A percentile compares a stretch with the other conserved stretches of the same genome.
phyloP scores from a whole-genome alignment of 2,113 vertebrate genomes.

The Oncorhynchus clarkii region DNA sequence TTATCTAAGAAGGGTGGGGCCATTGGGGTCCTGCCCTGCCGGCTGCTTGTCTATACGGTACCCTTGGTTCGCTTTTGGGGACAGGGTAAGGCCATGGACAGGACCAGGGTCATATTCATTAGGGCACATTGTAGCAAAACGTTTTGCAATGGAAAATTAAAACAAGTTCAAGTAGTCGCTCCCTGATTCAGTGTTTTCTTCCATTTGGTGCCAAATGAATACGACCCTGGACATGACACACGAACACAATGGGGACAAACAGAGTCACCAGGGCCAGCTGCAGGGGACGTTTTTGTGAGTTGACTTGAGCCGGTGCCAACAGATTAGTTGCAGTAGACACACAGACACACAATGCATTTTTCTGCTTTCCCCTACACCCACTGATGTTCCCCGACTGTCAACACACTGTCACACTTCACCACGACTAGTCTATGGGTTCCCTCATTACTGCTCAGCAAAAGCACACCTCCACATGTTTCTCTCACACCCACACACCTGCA shows the following conservation, averaged over 20 bases:
- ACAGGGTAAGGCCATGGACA: too few species aligned
- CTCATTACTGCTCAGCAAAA: conserved; percentile 43
- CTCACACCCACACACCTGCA: conserved; percentile 41
- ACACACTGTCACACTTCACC: conserved; percentile 54
- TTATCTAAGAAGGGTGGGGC: too few species aligned
- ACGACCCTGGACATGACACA: neutral
- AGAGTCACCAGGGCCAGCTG: neutral
- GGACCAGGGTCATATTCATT: too few species aligned
- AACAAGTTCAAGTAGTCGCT: too few species aligned
- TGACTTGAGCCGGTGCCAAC: conserved; percentile 45
- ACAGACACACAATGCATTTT: neutral
- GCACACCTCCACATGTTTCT: conserved; percentile 18
- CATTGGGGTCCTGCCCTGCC: too few species aligned
- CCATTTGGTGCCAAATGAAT: too few species aligned
- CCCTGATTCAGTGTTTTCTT: too few species aligned
- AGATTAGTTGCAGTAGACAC: conserved; percentile 35
- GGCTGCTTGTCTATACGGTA: too few species aligned
- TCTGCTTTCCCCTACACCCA: too few species aligned
- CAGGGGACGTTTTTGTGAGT: conserved; percentile 21
- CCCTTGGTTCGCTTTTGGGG: too few species aligned
- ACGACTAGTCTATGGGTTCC: conserved; percentile 51
- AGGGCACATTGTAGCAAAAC: too few species aligned
- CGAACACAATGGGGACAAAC: neutral
- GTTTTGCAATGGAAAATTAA: too few species aligned
- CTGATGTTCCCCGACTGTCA: conserved; percentile 46